Percentiles rank a stretch among this genome's conserved stretches.
Evolutionary conservation across 2,888 invertebrate species (phyloP).

Genomic region (Amphipoea lucens): DNA sequence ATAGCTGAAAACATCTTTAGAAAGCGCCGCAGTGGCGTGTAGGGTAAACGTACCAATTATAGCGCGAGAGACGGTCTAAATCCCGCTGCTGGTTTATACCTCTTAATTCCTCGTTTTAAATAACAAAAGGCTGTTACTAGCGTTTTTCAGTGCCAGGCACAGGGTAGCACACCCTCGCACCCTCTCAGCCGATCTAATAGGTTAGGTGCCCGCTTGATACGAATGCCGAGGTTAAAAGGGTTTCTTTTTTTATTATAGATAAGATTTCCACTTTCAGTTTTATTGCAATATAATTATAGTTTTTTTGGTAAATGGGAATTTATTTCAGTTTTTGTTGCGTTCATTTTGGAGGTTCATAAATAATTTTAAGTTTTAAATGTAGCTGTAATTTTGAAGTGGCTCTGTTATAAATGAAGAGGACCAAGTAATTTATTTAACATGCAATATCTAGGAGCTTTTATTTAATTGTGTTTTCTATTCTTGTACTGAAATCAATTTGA

Average conservation of each 20-base stretch:
- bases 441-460: constrained; percentile 7
- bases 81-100: constrained; percentile 66
- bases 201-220: constrained; percentile 70
- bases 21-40: constrained; percentile 63
- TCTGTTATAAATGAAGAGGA: neutral
- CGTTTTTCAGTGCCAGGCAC: constrained; percentile 83
- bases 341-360: constrained; percentile 19
- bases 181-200: constrained; percentile 77
- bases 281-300: constrained; percentile 56
- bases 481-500: constrained; percentile 3
- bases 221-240: constrained; percentile 63
- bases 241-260: constrained; percentile 59
- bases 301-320: constrained; percentile 34
- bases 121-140: constrained; percentile 83
- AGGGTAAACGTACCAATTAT: constrained; percentile 76
- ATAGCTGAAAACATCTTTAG: constrained; percentile 60
- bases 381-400: constrained; percentile 13
- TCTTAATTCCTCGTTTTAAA: constrained; percentile 85
- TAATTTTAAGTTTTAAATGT: constrained; percentile 4
- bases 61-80: constrained; percentile 68
- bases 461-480: neutral
- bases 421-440: constrained; percentile 6
- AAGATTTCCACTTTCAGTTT: constrained; percentile 63
- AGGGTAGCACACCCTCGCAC: constrained; percentile 75
- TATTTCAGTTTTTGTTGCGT: constrained; percentile 24